Base-by-base conservation (phyloP, 2,888 invertebrate genomes). In the Atethmia centrago region DNA sequence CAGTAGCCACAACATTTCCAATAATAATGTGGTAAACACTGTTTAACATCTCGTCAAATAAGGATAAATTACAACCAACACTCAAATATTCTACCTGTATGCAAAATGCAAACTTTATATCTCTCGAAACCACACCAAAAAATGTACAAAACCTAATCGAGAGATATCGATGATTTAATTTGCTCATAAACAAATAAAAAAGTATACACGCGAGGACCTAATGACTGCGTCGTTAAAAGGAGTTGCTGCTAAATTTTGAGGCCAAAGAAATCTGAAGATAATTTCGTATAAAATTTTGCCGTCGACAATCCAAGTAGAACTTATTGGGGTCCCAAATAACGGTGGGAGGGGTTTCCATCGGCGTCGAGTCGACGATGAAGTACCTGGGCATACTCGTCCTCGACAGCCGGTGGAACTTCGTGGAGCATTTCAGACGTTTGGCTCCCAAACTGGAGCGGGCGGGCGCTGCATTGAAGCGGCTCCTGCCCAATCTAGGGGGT, bases 121-220 rank as follows among this genome's bases (percentile, higher is more conserved):
- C n/a, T 51, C 31, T 9, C 9, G 3, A 42, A 65, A 74, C 28
- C 25, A 10, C 21, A 28, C 19, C 3, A 25, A 25, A 42, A 77
- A 25, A 42, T 21, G 9, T 42, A 40, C 3, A 28, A 21, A 31
- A 77, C 56, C 12, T 19, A 21, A 58, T 49, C n/a, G n/a, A 19
- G 53, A 47, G 7, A 55, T 36, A 36, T 74, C 21, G 74, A 66
- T 66, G 77, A 56, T 4, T 55, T 42, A 25, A 77, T 66, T 55
- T 19, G 42, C 4, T n/a, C 47, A 9, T 14, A 61, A 36, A 49
- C 28, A 56, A 40, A 28, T 19, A 71, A 58, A 72, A 71, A 25
- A 8, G n/a, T 70, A 47, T 28, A 25, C 9, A 21, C 69, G 16
- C 7, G 31, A 16, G 10, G 31, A 49, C 0, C 8, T 10, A 16